Base-by-base conservation (phyloP, 1,140 invertebrate species). In the Copidosoma floridanum region DNA sequence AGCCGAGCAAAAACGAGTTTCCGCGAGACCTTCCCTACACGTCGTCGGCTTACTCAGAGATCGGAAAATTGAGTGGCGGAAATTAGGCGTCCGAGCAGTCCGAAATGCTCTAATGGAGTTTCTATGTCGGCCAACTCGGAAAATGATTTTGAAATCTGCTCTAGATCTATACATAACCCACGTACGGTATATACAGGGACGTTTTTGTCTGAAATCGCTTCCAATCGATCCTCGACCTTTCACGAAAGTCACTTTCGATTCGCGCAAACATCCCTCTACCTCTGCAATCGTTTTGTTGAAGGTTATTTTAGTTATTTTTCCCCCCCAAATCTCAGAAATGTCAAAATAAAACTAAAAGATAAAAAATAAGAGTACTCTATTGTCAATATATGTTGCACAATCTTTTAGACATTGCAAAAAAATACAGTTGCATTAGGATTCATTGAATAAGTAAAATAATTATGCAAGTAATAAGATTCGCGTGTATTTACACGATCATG, bases 31-130 rank as follows among this genome's bases (percentile, higher is more conserved):
- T 32, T 3, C 4, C n/a, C 16, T 20, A 57, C 23, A 20, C 60
- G 54, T 24, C 50, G n/a, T 20, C 3, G 8, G 52, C 59, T 60
- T 43, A 48, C n/a, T 37, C 32, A 26, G 26, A 61, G 52, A 60
- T 65, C 63, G 48, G 35, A 59, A 29, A 61, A 24, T 63, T 47
- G 53, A 57, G 62, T 60, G 35, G 37, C 52, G 60, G 65, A 65
- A 65, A 67, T 65, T 50, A 65, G 21, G 26, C 48, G 51, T 64
- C 57, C 44, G 55, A 64, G 21, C 44, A 12, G 23, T 16, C 21
- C 23, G 16, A 46, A 27, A 47, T 20, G 40, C 29, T 2, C 48
- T 56, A 60, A 60, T 52, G 41, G 41, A 47, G 32, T 50, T 8
- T 18, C 58, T 41, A 43, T 37, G 37, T 56, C 37, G 44, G 35